Base-by-base conservation (phyloP, 2,797 vertebrate genomes). In the Phoxinus dragarum region DNA sequence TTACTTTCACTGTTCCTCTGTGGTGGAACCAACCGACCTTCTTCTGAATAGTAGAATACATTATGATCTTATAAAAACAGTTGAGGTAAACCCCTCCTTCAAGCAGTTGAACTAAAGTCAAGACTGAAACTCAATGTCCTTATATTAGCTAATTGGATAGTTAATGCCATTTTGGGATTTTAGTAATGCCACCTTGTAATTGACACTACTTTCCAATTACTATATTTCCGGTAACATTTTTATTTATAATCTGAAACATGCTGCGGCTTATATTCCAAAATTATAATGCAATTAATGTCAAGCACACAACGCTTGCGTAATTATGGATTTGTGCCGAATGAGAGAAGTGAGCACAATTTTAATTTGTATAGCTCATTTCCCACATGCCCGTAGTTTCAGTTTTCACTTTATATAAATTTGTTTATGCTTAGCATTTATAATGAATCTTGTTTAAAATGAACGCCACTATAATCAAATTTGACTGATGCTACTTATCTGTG, bases 31-130 rank as follows among this genome's bases (percentile, higher is more conserved):
- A 6, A 38, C n/a, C 8, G 42, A 31, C 16, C 17, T 10, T 47
- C 27, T 44, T n/a, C n/a, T 44, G 56, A 47, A 82, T 61, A 42
- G 54, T 40, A 42, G 56, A 73, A 82, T 61, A 56, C 19, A 23
- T 17, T 59, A 31, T 40, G 23, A 47, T 44, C 40, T 61, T 47
- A 1, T 34, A 27, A 61, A 81, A 59, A 72, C n/a, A 31, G n/a
- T 27, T 31, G 36, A 27, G 2, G 1, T 36, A 81, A 8, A 27
- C 16, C 17, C 27, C n/a, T 19, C 23, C 68, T 5, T 40, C 36
- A 12, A 81, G 78, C 44, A 52, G 34, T n/a, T 68, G 64, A 68
- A 40, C 21, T 69, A 40, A 69, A 47, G n/a, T 42, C 7, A 19
- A 49, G 42, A n/a, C 56, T 59, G 56, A n/a, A 59, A 64, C 14